phyloP scores from a whole-genome alignment of 2,113 vertebrate species.

The Poecile atricapillus region DNA sequence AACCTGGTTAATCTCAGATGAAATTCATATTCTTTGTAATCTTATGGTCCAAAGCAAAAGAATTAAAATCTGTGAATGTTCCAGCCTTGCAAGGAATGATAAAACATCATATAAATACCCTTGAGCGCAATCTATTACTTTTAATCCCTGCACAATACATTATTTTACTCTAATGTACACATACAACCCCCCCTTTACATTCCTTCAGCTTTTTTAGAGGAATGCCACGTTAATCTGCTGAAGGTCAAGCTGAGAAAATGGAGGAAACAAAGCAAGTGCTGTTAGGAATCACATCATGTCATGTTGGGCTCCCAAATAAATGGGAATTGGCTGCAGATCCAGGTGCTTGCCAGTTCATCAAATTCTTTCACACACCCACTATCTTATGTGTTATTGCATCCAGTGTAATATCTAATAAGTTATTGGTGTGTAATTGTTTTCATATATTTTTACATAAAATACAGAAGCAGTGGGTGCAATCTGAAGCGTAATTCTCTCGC shows the following conservation, averaged over 20 bases:
- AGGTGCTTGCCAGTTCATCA: background rate
- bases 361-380: background rate
- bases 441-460: conserved; percentile 20
- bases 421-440: conserved; percentile 23
- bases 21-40: background rate
- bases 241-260: background rate
- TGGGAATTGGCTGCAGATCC: background rate
- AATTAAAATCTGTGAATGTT: background rate
- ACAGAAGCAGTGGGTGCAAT: background rate
- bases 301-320: background rate
- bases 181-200: background rate
- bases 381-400: background rate
- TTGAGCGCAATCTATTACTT: background rate
- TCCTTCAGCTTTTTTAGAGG: background rate
- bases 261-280: background rate
- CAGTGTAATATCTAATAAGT: background rate
- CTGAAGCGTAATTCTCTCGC: background rate
- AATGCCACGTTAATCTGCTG: background rate
- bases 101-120: background rate
- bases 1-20: background rate
- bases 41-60: background rate
- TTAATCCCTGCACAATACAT: background rate
- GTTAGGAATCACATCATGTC: background rate
- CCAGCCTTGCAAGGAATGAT: background rate
- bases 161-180: background rate